These are phyloP conservation scores for Protophormia terraenovae DNA, from an alignment of 2,888 invertebrate species.

Conservation along the genomic window DNA sequence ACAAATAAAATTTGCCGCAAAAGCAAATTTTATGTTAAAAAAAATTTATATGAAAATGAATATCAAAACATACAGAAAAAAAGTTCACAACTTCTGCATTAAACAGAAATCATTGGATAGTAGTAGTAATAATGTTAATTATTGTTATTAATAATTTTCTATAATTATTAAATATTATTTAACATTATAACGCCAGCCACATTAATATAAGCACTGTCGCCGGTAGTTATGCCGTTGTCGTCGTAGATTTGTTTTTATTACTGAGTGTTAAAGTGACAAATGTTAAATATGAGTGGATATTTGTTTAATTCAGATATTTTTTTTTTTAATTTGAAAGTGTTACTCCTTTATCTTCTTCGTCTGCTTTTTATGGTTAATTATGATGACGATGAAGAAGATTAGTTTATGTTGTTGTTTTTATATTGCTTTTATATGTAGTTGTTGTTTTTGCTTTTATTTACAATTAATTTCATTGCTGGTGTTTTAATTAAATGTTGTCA, in stretches of 20 bases:
- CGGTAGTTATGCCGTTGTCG: constrained; percentile 10
- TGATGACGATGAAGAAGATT: constrained; percentile 30
- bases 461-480: constrained; percentile 32
- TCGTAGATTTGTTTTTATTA: neutral
- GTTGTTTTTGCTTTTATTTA: constrained; percentile 22
- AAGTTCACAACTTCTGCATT: neutral
- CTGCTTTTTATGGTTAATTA: constrained; percentile 13
- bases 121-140: constrained; percentile 38
- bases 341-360: constrained; percentile 9
- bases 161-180: neutral
- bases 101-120: constrained; percentile 30
- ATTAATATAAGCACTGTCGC: neutral
- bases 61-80: constrained; percentile 19
- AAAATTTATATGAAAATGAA: neutral
- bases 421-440: neutral
- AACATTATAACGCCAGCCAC: neutral
- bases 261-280: constrained; percentile 8
- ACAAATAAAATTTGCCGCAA: constrained; percentile 28
- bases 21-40: constrained; percentile 31
- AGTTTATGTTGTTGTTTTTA: constrained; percentile 11
- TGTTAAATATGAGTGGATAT: constrained; percentile 5
- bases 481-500: constrained; percentile 33
- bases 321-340: neutral
- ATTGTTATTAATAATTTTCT: neutral
- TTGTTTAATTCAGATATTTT: neutral